Base-by-base conservation (phyloP, 2,888 invertebrate genomes). In the Euzetes globulus region DNA sequence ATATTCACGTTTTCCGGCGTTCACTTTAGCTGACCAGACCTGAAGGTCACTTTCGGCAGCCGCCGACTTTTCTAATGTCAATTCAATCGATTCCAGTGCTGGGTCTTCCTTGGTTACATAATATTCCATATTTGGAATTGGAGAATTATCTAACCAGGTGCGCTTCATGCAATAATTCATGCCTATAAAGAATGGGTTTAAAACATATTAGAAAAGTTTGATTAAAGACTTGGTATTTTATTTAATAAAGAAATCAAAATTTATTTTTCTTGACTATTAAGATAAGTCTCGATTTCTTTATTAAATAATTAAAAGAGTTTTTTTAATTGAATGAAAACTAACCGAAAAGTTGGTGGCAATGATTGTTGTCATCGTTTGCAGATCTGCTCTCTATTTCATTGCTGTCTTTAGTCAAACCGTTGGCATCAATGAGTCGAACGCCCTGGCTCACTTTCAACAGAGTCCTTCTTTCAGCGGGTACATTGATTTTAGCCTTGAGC, bases 61-160 rank as follows among this genome's bases (percentile, higher is more conserved):
- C 17, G 13, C 13, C 4, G 50, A 13, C 17, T 29, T 27, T n/a
- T 71, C 47, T 1, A 74, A 15, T 0, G 60, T 60, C 17, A 33
- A 1, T 22, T 55, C 50, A 3, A 74, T 45, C 11, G 70, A 25
- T 1, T 50, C 70, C 22, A 74, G 4, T 17, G 25, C 33, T 25
- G 71, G 29, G n/a, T 74, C 74, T 17, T 50, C 29, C 19, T 27
- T 68, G 1, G 1, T 17, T 1, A 70, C 22, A 25, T 47, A 70
- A n/a, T 74, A 74, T 22, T 68, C 74, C n/a, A 70, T 27, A 27
- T 74, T 74, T 5, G 70, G 74, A 1, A 74, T 41, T 25, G 45
- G 68, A 19, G 70, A 41, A 15, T 70, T 52, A 2, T 70, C 70
- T 1, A 73, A 11, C n/a, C 47, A 45, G 0, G 45, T n/a, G 11